These are phyloP conservation scores for Sarcophaga variegata DNA, from an alignment of 2,888 invertebrate species.

Conservation along the genomic window DNA sequence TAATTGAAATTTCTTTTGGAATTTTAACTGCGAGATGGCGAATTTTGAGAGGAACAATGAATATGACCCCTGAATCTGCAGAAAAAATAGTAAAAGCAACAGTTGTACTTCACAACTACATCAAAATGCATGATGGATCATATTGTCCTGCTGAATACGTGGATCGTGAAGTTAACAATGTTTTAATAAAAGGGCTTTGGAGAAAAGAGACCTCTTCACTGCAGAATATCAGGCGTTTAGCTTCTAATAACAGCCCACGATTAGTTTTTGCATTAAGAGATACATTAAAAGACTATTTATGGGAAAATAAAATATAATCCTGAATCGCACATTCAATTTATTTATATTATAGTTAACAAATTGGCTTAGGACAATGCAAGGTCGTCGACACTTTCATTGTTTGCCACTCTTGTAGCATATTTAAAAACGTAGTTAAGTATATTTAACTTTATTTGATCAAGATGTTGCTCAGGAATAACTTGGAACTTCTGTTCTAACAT, in stretches of 20 bases:
- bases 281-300: slow-evolving; percentile 6
- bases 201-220: neutral
- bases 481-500: too few species aligned
- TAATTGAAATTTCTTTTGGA: neutral
- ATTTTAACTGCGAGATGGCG: neutral
- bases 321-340: too few species aligned
- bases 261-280: neutral
- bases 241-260: slow-evolving; percentile 11
- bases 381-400: too few species aligned
- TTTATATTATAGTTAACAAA: too few species aligned
- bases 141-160: neutral
- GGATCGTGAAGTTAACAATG: neutral
- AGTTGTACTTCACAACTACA: slow-evolving; percentile 30
- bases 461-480: too few species aligned
- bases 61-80: slow-evolving; percentile 16
- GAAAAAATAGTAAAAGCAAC: slow-evolving; percentile 26
- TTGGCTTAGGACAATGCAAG: too few species aligned
- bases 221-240: neutral
- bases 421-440: too few species aligned
- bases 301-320: neutral
- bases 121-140: neutral
- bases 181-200: slow-evolving; percentile 8
- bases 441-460: too few species aligned
- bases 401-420: too few species aligned
- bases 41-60: neutral